phyloP scores from a whole-genome alignment of 2,888 invertebrate genomes.

The Callyntrura sp. region DNA sequence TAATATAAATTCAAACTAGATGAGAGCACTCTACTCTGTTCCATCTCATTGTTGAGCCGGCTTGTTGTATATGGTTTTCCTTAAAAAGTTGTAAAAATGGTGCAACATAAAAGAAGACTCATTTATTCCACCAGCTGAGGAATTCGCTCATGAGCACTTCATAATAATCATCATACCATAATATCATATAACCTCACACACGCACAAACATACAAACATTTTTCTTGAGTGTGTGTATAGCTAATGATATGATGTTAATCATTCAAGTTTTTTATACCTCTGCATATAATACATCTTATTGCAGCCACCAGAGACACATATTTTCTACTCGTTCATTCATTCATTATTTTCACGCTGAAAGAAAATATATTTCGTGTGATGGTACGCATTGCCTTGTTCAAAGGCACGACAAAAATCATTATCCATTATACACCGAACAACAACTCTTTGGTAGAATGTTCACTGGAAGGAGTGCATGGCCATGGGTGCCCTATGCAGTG shows the following conservation, averaged over 20 bases:
- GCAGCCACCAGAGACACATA: background rate
- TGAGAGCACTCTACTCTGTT: background rate
- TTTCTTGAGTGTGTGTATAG: background rate
- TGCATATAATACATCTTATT: background rate
- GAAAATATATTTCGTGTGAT: background rate
- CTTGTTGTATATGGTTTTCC: slow-evolving; percentile 36
- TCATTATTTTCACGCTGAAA: slow-evolving; percentile 48
- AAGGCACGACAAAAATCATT: background rate
- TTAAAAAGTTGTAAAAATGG: slow-evolving; percentile 62
- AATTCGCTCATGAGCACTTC: slow-evolving; percentile 43
- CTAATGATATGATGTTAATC: slow-evolving; percentile 39
- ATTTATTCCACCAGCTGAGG: slow-evolving; percentile 54
- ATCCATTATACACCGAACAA: background rate
- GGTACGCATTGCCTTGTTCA: background rate
- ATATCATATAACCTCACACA: slow-evolving; percentile 44
- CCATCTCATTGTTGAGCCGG: slow-evolving; percentile 45
- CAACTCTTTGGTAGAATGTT: no score
- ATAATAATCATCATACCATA: slow-evolving; percentile 55
- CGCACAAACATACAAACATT: background rate
- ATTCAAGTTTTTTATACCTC: background rate
- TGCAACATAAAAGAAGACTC: slow-evolving; percentile 47
- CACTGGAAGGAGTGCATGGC: no score
- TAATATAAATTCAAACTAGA: slow-evolving; percentile 36
- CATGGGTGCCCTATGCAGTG: no score
- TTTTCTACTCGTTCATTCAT: slow-evolving; percentile 51